Percentiles rank a stretch among this genome's conserved stretches.
These are phyloP conservation scores for Strigamia crassipes DNA, from an alignment of 2,888 invertebrate species.

Conservation along the genomic window DNA sequence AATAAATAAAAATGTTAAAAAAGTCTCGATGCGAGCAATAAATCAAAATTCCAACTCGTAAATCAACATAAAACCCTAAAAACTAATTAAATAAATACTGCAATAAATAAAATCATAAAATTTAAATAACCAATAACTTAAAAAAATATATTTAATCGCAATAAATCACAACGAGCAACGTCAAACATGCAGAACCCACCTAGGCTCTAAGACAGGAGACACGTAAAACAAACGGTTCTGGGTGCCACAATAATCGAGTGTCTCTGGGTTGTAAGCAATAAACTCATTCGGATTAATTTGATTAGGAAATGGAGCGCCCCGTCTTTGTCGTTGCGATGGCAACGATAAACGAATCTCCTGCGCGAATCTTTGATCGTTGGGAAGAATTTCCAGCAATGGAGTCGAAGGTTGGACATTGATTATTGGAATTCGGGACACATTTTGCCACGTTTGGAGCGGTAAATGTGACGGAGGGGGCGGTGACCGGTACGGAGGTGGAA, in stretches of 20 bases:
- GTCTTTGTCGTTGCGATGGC: not conserved
- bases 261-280: not conserved
- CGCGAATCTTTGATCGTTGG: not conserved
- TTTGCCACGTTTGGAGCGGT: not conserved
- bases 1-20: not conserved
- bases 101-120: too few species aligned
- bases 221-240: not conserved
- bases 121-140: too few species aligned
- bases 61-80: not conserved
- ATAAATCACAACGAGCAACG: not conserved
- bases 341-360: not conserved
- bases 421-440: not conserved
- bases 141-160: too few species aligned
- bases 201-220: not conserved
- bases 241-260: not conserved
- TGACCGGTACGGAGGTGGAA: conserved; percentile 31
- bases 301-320: not conserved
- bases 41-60: not conserved
- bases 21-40: not conserved
- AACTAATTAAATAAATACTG: too few species aligned
- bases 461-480: conserved; percentile 10
- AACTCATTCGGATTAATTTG: not conserved
- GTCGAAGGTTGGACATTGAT: not conserved
- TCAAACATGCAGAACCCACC: not conserved
- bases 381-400: not conserved